A percentile compares a stretch with the other conserved stretches of the same genome.
phyloP scores from a whole-genome alignment of 2,888 invertebrate genomes.

The Heliconius erato region DNA sequence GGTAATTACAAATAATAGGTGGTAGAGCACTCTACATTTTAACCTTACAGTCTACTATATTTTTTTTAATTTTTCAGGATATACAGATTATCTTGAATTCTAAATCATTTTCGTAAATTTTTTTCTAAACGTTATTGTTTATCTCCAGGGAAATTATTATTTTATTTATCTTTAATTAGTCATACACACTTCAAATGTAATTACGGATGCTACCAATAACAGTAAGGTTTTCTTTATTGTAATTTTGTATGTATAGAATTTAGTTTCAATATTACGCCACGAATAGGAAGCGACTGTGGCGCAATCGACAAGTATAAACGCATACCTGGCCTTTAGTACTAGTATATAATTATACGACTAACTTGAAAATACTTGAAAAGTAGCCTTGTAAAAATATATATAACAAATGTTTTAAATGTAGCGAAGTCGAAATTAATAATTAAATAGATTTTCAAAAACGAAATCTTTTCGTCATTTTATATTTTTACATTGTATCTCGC shows the following conservation, averaged over 20 bases:
- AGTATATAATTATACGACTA: not conserved
- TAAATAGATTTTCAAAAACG: too few species aligned
- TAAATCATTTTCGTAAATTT: too few species aligned
- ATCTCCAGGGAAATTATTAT: too few species aligned
- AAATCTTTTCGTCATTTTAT: not conserved
- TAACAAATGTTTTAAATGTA: too few species aligned
- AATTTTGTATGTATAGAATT: not conserved
- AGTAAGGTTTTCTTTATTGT: not conserved
- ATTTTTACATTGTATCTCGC: not conserved
- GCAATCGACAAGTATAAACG: not conserved
- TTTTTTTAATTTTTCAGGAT: too few species aligned
- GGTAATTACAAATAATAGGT: too few species aligned
- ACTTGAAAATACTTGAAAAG: not conserved
- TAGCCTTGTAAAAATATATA: not conserved
- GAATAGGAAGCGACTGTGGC: not conserved
- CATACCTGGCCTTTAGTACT: not conserved
- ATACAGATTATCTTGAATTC: too few species aligned
- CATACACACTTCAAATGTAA: not conserved
- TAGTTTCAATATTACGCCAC: not conserved
- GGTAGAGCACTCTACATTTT: too few species aligned
- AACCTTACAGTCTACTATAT: too few species aligned
- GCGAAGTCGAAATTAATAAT: too few species aligned
- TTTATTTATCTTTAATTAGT: too few species aligned
- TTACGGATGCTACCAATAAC: not conserved
- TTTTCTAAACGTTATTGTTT: too few species aligned